Base-by-base conservation (phyloP, 2,888 invertebrate species). In the Euplexia lucipara region DNA sequence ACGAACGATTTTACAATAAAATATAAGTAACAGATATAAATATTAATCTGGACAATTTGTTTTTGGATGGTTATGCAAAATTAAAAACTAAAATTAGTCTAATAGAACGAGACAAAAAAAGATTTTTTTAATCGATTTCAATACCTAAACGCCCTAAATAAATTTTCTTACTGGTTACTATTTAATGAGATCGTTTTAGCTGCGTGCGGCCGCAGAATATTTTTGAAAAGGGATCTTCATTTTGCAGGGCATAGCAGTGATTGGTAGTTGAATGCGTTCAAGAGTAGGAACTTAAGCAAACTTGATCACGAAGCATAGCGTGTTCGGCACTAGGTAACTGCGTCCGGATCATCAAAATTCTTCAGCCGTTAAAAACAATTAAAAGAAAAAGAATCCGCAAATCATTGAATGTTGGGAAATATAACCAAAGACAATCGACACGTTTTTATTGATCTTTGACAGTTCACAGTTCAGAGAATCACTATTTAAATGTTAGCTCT, bases 301-400 rank as follows among this genome's bases (percentile, higher is more conserved):
- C 42, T 18, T 14, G 39, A 14, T 71, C 64, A 71, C 64, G 72
- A 45, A 67, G 34, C 16, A 4, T 63, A 45, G 72, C 67, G 63
- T 67, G 71, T 20, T 45, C 12, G 20, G 7, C 10, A 48, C 16
- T 7, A 26, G 26, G 26, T 26, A 34, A 44, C 44, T 35, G 64
- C 20, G 20, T 68, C 67, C 72, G 67, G 44, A 64, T 68, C 39
- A 71, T 63, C 67, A 63, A 68, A 67, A 71, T 63, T 51, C 45
- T 63, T 67, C 7, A 63, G 12, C 9, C 5, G 35, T 63, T 30
- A 35, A 16, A 39, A 16, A 39, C 14, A 39, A 56, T 54, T 37
- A 14, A 26, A 26, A 42, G 10, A 7, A 44, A 70, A 70, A 44
- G 8, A 70, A 70, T 61, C 42, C 48, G 18, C 72, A 35, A 71